phyloP scores from a whole-genome alignment of 30 jellyfish, hydroid and myxozoan species.

The Catostylus mosaicus region DNA sequence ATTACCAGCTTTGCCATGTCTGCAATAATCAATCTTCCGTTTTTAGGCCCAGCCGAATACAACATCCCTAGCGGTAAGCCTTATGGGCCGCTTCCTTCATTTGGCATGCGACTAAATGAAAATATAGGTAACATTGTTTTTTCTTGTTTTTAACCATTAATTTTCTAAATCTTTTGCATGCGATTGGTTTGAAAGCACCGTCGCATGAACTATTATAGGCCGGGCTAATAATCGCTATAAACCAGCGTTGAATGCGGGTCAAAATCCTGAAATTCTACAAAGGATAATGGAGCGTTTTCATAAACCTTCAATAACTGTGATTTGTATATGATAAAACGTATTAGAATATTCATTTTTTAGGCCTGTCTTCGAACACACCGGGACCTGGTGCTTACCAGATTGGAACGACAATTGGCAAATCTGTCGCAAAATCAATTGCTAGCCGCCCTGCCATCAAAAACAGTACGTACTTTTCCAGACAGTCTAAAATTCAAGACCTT shows the following conservation, averaged over 20 bases:
- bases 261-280: too few species aligned
- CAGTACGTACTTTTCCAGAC: constrained; percentile 24
- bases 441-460: constrained; percentile 47
- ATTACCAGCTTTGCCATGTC: too few species aligned
- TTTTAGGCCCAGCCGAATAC: constrained; percentile 82
- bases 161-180: background rate
- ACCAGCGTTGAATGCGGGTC: too few species aligned
- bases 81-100: constrained; percentile 42
- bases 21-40: too few species aligned
- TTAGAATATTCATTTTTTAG: too few species aligned
- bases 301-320: too few species aligned
- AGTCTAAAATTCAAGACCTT: too few species aligned
- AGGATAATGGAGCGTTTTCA: too few species aligned
- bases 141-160: background rate
- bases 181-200: too few species aligned
- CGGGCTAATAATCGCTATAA: too few species aligned
- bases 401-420: constrained; percentile 76
- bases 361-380: constrained; percentile 66
- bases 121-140: background rate
- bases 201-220: too few species aligned
- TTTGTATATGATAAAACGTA: too few species aligned
- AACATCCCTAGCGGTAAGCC: constrained; percentile 17
- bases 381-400: constrained; percentile 87
- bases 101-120: constrained; percentile 34
- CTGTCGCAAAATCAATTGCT: constrained; percentile 66